phyloP scores from a whole-genome alignment of 2,113 vertebrate species.

The Geococcyx californianus region DNA sequence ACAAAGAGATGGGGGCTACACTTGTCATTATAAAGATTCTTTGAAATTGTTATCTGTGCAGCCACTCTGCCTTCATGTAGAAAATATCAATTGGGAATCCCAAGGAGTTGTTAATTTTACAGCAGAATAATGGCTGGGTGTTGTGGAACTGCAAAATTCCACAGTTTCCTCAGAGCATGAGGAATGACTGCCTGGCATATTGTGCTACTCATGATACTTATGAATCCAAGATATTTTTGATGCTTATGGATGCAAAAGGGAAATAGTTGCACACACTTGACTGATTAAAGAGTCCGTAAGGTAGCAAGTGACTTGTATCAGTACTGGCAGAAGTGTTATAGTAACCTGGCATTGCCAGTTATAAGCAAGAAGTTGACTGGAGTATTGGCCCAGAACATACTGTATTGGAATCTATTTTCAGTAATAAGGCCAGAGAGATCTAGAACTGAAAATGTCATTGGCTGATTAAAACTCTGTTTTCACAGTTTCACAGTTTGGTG shows the following conservation, averaged over 20 bases:
- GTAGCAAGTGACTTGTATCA: background rate
- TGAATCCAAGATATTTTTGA: background rate
- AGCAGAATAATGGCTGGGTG: background rate
- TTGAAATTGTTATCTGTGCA: background rate
- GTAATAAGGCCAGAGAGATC: background rate
- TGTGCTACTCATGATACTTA: background rate
- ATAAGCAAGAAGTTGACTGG: background rate
- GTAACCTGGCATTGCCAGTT: background rate
- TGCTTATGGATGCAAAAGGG: background rate
- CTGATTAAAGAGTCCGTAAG: background rate
- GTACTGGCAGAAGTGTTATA: background rate
- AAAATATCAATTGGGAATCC: background rate
- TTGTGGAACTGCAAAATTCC: background rate
- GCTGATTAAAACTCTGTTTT: background rate
- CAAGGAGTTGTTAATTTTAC: background rate
- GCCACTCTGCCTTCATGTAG: background rate
- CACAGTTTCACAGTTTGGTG: background rate
- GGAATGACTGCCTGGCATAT: background rate
- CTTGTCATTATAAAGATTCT: background rate
- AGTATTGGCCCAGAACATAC: background rate
- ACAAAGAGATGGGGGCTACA: background rate
- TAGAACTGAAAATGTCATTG: background rate
- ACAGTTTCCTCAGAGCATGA: background rate
- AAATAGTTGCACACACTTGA: background rate
- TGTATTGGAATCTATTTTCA: background rate